These are phyloP conservation scores for Acanthosepion pharaonis DNA, from an alignment of 2,888 invertebrate species.

Conservation along the genomic window DNA sequence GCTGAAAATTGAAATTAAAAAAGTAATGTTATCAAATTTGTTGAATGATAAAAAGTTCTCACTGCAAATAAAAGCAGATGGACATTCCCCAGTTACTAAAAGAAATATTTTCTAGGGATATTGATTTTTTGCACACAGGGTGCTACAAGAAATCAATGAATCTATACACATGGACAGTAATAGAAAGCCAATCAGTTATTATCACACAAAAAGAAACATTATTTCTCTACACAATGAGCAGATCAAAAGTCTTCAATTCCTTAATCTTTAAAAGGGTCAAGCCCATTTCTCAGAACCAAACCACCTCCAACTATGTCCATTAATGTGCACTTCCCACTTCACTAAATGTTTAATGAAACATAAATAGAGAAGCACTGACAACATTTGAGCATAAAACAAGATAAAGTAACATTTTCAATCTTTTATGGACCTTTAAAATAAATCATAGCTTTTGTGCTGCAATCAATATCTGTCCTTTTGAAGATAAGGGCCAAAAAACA, in stretches of 20 bases:
- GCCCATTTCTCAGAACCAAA: not conserved
- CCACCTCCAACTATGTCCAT: not conserved
- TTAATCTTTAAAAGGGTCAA: not conserved
- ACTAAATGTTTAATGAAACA: not conserved
- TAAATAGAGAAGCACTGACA: not conserved
- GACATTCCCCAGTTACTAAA: not conserved
- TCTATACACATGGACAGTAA: not conserved
- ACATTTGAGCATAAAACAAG: not conserved
- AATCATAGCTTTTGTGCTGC: not conserved
- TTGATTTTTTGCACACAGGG: not conserved
- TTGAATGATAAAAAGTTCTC: not conserved
- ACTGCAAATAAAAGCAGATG: not conserved
- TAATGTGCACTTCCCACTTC: not conserved
- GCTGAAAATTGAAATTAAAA: too few species aligned
- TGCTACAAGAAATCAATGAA: not conserved
- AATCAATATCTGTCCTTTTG: constrained; percentile 6
- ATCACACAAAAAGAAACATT: not conserved
- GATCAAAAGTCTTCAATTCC: not conserved
- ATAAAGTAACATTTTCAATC: not conserved
- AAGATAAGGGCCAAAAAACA: not conserved
- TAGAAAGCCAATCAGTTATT: not conserved
- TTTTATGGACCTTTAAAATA: not conserved
- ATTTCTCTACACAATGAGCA: not conserved
- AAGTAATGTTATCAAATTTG: too few species aligned
- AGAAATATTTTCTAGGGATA: not conserved